Percentiles rank a stretch among this genome's conserved stretches.
phyloP scores from a whole-genome alignment of 1,140 invertebrate species.

The Pseudoatta argentina region DNA sequence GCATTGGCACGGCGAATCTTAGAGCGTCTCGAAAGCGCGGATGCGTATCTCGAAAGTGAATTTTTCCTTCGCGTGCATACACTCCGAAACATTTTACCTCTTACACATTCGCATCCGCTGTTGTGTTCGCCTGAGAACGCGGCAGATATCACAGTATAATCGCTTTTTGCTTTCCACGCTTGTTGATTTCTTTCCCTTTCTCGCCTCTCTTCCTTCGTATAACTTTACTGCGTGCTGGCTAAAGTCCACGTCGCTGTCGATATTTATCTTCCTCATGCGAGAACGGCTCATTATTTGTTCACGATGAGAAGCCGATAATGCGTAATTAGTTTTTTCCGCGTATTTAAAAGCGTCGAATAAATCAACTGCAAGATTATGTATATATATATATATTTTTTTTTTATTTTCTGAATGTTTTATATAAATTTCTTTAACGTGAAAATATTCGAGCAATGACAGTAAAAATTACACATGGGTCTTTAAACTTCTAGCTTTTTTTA shows the following conservation, averaged over 20 bases:
- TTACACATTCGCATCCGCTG: not conserved
- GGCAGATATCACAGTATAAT: slow-evolving; percentile 3
- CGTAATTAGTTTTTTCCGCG: not conserved
- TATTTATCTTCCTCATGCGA: not conserved
- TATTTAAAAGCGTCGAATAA: not conserved
- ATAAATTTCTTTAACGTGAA: not conserved
- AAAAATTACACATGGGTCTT: too few relatives aligned
- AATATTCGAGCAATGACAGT: too few relatives aligned
- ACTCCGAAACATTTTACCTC: not conserved
- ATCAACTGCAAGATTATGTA: not conserved
- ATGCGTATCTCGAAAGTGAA: not conserved
- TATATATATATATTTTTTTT: not conserved
- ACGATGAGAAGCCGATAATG: not conserved
- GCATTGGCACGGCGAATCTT: not conserved
- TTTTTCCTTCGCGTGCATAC: not conserved
- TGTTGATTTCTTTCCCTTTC: slow-evolving; percentile 35
- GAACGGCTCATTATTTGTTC: not conserved
- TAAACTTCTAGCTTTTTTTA: not conserved
- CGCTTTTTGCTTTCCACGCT: not conserved
- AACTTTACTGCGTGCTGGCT: slow-evolving; percentile 20
- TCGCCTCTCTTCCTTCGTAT: not conserved
- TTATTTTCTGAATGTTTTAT: too few relatives aligned
- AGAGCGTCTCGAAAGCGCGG: not conserved
- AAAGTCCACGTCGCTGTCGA: slow-evolving; percentile 24
- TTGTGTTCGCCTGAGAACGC: not conserved